These are phyloP conservation scores for Sitobion miscanthi DNA, from an alignment of 1,140 invertebrate species.

Conservation along the genomic window DNA sequence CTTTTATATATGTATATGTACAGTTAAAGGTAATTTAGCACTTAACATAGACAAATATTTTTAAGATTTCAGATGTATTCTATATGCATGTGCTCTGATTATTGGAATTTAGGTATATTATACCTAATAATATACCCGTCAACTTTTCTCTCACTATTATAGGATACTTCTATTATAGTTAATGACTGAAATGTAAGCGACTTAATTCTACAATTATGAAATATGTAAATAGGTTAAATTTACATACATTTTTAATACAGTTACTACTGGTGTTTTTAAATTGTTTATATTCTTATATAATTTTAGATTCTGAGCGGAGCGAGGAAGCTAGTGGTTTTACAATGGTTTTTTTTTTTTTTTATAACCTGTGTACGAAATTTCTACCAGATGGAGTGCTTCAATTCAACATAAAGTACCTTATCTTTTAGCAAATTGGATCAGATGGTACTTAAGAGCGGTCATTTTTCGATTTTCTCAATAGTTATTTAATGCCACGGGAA, in stretches of 20 bases:
- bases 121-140: constrained; percentile 3
- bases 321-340: too few relatives aligned
- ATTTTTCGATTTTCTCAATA: too few relatives aligned
- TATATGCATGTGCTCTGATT: constrained; percentile 33
- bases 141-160: constrained; percentile 2
- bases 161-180: background rate
- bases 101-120: constrained; percentile 29
- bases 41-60: constrained; percentile 13
- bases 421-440: too few relatives aligned
- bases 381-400: too few relatives aligned
- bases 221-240: constrained; percentile 33
- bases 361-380: too few relatives aligned
- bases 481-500: too few relatives aligned
- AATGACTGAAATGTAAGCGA: constrained; percentile 45
- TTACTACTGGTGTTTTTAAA: constrained; percentile 2
- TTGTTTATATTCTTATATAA: constrained; percentile 10
- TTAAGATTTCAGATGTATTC: constrained; percentile 42
- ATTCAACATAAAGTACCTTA: too few relatives aligned
- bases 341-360: too few relatives aligned
- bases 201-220: constrained; percentile 8
- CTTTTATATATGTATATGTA: constrained; percentile 35
- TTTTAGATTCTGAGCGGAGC: too few relatives aligned
- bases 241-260: constrained; percentile 26
- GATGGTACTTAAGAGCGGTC: too few relatives aligned
- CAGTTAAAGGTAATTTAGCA: constrained; percentile 50